Conservation (phyloP, 2,113 vertebrate species). For the Microcebus ravelobensis region DNA sequence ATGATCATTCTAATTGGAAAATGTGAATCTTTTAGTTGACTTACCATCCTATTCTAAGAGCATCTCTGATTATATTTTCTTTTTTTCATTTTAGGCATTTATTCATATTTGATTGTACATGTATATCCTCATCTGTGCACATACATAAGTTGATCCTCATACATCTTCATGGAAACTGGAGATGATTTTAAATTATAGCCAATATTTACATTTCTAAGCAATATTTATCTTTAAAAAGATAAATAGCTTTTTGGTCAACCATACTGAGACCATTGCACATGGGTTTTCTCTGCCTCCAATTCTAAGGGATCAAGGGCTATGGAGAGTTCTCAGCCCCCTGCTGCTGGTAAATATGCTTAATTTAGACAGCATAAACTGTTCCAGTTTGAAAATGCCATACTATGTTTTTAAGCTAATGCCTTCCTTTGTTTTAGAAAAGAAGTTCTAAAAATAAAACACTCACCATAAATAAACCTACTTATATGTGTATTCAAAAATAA, state of each 20-base stretch:
- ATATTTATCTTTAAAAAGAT: background rate
- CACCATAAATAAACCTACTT: slow-evolving; percentile 21
- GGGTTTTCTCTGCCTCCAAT: background rate
- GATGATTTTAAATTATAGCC: background rate
- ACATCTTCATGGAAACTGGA: background rate
- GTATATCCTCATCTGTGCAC: accelerated
- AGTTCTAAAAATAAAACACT: slow-evolving; percentile 58
- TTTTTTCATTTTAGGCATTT: background rate
- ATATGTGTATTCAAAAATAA: background rate
- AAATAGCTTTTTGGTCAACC: background rate
- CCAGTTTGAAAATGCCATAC: slow-evolving; percentile 26
- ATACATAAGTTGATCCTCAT: background rate
- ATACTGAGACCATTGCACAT: background rate
- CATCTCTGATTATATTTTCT: background rate
- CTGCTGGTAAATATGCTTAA: slow-evolving; percentile 2
- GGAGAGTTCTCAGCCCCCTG: slow-evolving; percentile 32
- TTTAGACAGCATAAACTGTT: slow-evolving; percentile 38
- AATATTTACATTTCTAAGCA: background rate
- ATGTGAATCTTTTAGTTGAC: background rate
- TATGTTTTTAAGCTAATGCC: slow-evolving; percentile 1
- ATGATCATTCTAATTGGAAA: background rate
- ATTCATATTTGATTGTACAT: background rate
- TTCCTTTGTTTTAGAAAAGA: slow-evolving; percentile 46
- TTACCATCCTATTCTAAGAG: background rate
- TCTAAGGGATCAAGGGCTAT: background rate